Conservation (phyloP, 2,888 invertebrate species). For the Cryptocephalus primarius region DNA sequence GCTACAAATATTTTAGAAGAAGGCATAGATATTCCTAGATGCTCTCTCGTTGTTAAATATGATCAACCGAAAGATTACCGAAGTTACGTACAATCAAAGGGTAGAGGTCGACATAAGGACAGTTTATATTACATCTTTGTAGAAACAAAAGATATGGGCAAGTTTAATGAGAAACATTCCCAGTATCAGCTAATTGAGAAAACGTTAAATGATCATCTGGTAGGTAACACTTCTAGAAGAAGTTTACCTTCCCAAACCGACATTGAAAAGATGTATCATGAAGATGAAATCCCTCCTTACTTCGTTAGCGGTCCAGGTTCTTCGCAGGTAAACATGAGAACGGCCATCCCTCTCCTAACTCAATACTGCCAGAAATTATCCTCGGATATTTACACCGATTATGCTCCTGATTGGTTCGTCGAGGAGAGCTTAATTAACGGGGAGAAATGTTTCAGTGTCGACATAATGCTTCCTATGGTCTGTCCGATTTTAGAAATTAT, state of each 20-base stretch:
- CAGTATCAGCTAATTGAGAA: constrained; percentile 39
- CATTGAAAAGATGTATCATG: constrained; percentile 44
- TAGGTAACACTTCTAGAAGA: constrained; percentile 23
- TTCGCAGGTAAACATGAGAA: constrained; percentile 43
- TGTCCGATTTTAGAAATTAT: constrained; percentile 5
- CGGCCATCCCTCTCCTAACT: constrained; percentile 59
- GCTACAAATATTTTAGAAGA: constrained; percentile 81
- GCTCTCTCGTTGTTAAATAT: constrained; percentile 68
- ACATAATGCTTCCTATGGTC: constrained; percentile 54
- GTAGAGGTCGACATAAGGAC: constrained; percentile 60
- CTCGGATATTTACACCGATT: constrained; percentile 55
- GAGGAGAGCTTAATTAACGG: no score
- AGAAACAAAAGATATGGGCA: constrained; percentile 23
- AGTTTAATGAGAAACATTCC: constrained; percentile 32
- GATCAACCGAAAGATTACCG: constrained; percentile 60
- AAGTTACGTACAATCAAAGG: constrained; percentile 84
- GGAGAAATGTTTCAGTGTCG: constrained; percentile 31
- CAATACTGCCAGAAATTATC: constrained; percentile 73
- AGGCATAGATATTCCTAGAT: constrained; percentile 76
- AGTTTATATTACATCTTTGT: constrained; percentile 52
- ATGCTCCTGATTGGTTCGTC: constrained; percentile 46
- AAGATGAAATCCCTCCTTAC: constrained; percentile 46
- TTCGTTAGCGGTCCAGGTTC: constrained; percentile 24
- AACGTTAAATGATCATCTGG: constrained; percentile 35
- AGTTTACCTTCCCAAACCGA: constrained; percentile 42